Evolutionary conservation across 2,797 vertebrate genomes (phyloP), one percentile per base, ranked within the genome.

Genomic region (Galagoides demidoff): DNA sequence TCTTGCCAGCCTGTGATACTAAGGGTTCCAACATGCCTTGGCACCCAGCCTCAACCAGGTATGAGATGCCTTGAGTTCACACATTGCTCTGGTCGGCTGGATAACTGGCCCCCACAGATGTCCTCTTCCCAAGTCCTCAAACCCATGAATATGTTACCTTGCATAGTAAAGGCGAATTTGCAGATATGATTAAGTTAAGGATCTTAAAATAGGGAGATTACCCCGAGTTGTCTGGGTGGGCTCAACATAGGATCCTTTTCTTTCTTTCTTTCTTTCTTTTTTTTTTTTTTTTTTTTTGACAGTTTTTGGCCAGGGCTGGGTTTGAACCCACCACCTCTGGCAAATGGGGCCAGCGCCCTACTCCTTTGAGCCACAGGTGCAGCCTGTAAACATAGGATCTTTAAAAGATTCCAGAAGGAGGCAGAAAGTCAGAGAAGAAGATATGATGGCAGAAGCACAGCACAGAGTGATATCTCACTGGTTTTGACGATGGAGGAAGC

Each of bases 181-280:
- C 20, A 81, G 31, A 37, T 70, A 34, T 59, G 43, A 74, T 74
- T 20, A 91, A n/a, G 55, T 82, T 76, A 63, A 81, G 3, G 10
- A 52, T 76, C 23, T 89, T 85, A 59, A 93, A 91, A 94, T 34
- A 70, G 31, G 22, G 66, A 81, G 31, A 74, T 82, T 37, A 89
- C 49, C 23, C 11, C 39, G 64, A 68, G 43, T 73, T 34, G 77
- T 63, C 4, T 79, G n/a, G 23, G 12, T 57, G 4, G 52, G 39
- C 25, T 70, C 31, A 45, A 12, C 88, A 55, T 71, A 64, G n/a
- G 14, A 23, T 76, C 43, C 7, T 39, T 39, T 39, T 43, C 39
- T 43, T 43, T 43, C 39, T 43, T 43, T 43, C 5, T 7, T 39
- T 39, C 6, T 43, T 43, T 43, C 39, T 43, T 43, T 43, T 7